These are phyloP conservation scores for Eulemur mongoz DNA, from an alignment of 2,797 vertebrate genomes.

Conservation along the genomic window DNA sequence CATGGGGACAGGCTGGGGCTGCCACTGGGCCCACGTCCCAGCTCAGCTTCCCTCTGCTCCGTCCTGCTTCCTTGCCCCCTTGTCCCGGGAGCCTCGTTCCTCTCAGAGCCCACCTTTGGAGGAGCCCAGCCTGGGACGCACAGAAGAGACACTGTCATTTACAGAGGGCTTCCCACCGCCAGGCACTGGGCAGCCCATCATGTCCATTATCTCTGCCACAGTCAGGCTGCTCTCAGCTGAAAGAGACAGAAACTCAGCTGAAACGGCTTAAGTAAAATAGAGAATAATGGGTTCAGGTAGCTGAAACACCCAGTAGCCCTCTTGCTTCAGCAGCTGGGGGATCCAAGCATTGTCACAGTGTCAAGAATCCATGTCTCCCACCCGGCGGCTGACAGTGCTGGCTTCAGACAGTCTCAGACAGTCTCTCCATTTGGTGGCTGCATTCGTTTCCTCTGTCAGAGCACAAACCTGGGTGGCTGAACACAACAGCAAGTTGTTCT, in stretches of 20 bases:
- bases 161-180: not conserved
- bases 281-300: not conserved
- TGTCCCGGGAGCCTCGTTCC: not conserved
- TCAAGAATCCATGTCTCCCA: fast-evolving
- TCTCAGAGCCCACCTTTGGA: not conserved
- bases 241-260: not conserved
- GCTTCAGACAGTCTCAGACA: not conserved
- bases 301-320: not conserved
- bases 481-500: not conserved
- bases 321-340: not conserved
- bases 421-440: not conserved
- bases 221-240: not conserved
- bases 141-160: not conserved
- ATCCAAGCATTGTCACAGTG: not conserved
- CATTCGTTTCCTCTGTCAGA: not conserved
- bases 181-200: fast-evolving
- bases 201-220: fast-evolving
- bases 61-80: not conserved
- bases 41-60: not conserved
- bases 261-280: not conserved
- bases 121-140: not conserved
- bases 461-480: not conserved
- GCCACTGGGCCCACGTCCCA: fast-evolving
- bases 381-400: fast-evolving
- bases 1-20: not conserved